Conservation (phyloP, 2,888 invertebrate genomes). For the Ptychoptera albimana region DNA sequence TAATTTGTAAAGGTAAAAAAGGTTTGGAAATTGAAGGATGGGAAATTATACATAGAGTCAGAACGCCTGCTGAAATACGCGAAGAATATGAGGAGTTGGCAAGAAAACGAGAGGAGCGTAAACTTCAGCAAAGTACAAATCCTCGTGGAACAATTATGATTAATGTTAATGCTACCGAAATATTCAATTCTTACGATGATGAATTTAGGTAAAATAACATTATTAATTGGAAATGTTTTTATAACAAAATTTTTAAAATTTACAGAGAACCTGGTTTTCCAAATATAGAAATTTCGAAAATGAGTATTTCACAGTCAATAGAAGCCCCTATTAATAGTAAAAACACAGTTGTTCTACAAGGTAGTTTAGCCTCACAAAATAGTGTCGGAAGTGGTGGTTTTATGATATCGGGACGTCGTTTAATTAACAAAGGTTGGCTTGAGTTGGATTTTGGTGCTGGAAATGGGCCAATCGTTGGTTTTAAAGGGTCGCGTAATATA, state of each 20-base stretch:
- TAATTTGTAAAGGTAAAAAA: conserved; percentile 44
- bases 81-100: conserved; percentile 89
- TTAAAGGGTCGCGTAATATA: conserved; percentile 64
- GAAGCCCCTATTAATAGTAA: conserved; percentile 79
- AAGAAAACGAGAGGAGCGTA: conserved; percentile 70
- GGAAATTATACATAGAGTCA: conserved; percentile 83
- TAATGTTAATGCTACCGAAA: conserved; percentile 81
- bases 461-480: conserved; percentile 60
- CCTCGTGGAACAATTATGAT: conserved; percentile 78
- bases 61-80: conserved; percentile 88
- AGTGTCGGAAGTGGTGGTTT: conserved; percentile 62
- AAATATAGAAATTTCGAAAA: conserved; percentile 76
- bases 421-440: conserved; percentile 73
- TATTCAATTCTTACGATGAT: conserved; percentile 70
- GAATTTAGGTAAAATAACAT: conserved; percentile 36
- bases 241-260: background rate
- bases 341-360: conserved; percentile 72
- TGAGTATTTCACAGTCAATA: conserved; percentile 84
- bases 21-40: conserved; percentile 90
- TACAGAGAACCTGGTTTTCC: conserved; percentile 41
- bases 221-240: conserved; percentile 9
- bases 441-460: conserved; percentile 77
- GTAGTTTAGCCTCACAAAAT: conserved; percentile 71
- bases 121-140: conserved; percentile 79
- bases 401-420: conserved; percentile 55